Evolutionary conservation across 2,888 invertebrate genomes (phyloP), one percentile per base, ranked within the genome.

Genomic region (Cosmia trapezina): DNA sequence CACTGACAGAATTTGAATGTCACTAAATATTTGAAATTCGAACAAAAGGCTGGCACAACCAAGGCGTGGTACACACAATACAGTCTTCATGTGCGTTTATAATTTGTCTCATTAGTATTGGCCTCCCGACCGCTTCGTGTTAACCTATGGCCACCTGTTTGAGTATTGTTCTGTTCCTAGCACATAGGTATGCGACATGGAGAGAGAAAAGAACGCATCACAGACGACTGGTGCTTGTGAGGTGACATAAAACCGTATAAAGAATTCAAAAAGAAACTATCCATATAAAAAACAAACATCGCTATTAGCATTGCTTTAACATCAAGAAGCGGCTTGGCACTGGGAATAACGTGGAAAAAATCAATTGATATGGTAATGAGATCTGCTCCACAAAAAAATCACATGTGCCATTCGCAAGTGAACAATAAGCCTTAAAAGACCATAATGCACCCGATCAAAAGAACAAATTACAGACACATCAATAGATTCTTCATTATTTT

Each of bases 61-160:
- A 76, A 80, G 77, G 69, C 69, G 57, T 63, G 63, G 59, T 62
- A 59, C 63, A 80, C 60, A 80, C 73, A 83, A 79, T 78, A 71
- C 70, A 73, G 17, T 17, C 73, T 82, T 76, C 71, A 63, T 74
- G 68, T 76, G 83, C 75, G 62, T 79, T 83, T 82, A 82, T 81
- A 84, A 81, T 83, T 76, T 70, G 72, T 72, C 84, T 86, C 87
- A 86, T 89, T 88, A 85, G 85, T 89, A 85, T 86, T 83, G 80
- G 80, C 67, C 75, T 76, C 80, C 66, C 69, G 70, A 78, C 61
- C 68, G 57, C 70, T 73, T 78, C 80, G 70, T 79, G 72, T 79
- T 83, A 84, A 84, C 78, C 80, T 83, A 65, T 77, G 69, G 75
- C 81, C 81, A 85, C 76, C 78, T 82, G 75, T 74, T 63, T 73